These are phyloP conservation scores for Napeogenes inachia DNA, from an alignment of 2,888 invertebrate species.

Conservation along the genomic window DNA sequence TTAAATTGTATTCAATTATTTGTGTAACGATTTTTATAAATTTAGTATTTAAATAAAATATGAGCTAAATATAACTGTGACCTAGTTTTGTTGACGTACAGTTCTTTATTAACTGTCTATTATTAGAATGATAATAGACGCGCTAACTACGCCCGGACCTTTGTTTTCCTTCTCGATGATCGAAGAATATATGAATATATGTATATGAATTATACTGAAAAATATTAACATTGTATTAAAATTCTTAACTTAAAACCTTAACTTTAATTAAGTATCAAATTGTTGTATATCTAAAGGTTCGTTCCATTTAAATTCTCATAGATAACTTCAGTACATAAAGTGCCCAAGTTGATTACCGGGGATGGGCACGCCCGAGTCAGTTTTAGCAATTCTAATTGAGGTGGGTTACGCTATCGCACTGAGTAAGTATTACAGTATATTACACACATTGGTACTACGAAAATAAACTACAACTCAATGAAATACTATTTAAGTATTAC, in stretches of 20 bases:
- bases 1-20: too few species aligned
- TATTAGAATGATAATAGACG: conserved; percentile 15
- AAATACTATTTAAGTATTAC: background rate
- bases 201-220: too few species aligned
- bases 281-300: background rate
- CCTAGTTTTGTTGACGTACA: conserved; percentile 12
- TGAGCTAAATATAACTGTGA: conserved; percentile 5
- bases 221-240: too few species aligned
- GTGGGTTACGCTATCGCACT: conserved; percentile 20
- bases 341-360: conserved; percentile 23
- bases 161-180: conserved; percentile 3
- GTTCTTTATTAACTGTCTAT: conserved; percentile 11
- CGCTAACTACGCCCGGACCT: conserved; percentile 9
- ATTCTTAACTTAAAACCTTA: too few species aligned
- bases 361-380: conserved; percentile 25
- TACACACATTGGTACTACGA: background rate
- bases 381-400: conserved; percentile 33
- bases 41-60: conserved; percentile 1
- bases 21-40: too few species aligned
- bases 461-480: background rate
- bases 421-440: conserved; percentile 2
- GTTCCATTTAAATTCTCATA: conserved; percentile 14
- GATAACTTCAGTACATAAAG: conserved; percentile 21
- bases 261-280: background rate
- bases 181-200: too few species aligned